Evolutionary conservation across 1,140 invertebrate species (phyloP).

Genomic region (Eupristina koningsbergeri): DNA sequence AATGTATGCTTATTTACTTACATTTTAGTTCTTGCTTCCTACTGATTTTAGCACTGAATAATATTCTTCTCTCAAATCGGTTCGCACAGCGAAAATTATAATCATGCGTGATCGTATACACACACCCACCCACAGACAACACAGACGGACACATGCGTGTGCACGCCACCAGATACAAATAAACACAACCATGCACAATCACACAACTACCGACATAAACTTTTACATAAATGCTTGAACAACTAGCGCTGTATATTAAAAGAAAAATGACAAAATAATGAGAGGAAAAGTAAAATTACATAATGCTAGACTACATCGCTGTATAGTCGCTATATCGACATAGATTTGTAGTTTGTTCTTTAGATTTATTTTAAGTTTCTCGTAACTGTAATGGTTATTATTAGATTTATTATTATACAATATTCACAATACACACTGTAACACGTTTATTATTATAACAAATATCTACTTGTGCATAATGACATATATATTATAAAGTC

Average conservation of each 20-base stretch:
- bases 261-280: conserved; percentile 35
- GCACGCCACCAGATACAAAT: not conserved
- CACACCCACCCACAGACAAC: not conserved
- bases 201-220: not conserved
- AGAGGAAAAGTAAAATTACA: conserved; percentile 47
- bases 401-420: conserved; percentile 66
- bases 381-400: conserved; percentile 63
- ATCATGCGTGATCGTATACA: not conserved
- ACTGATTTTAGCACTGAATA: not conserved
- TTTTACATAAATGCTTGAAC: conserved; percentile 25
- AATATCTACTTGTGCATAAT: conserved; percentile 73
- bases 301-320: conserved; percentile 58
- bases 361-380: conserved; percentile 63
- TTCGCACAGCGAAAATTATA: not conserved
- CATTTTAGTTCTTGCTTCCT: not conserved
- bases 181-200: not conserved
- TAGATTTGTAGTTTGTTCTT: conserved; percentile 67
- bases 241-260: conserved; percentile 38
- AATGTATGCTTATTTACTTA: not conserved
- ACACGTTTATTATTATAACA: conserved; percentile 73
- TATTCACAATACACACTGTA: conserved; percentile 73
- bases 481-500: conserved; percentile 72
- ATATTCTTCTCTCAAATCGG: not conserved
- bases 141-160: not conserved
- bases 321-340: conserved; percentile 68